phyloP scores from a whole-genome alignment of 2,113 vertebrate species.

The Prionailurus bengalensis region DNA sequence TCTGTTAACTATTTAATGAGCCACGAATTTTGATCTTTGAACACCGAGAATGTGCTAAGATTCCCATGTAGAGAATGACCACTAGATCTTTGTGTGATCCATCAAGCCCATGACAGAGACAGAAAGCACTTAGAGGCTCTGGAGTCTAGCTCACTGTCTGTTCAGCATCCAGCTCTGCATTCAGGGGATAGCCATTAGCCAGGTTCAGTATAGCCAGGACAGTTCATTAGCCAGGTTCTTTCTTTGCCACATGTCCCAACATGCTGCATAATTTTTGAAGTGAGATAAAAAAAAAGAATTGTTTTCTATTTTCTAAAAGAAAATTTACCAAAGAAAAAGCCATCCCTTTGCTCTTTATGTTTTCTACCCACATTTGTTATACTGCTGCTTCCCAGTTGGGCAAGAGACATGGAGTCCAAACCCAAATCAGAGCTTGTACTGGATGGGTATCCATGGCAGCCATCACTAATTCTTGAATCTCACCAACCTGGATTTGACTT shows the following conservation, averaged over 20 bases:
- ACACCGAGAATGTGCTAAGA: background rate
- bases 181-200: background rate
- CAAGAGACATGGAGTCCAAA: background rate
- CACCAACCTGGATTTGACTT: background rate
- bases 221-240: background rate
- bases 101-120: background rate
- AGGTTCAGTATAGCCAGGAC: background rate
- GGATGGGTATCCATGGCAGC: background rate
- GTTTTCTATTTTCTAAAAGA: background rate
- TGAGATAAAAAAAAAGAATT: constrained; percentile 19
- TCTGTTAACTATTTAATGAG: background rate
- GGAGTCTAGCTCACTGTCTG: background rate
- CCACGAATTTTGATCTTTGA: background rate
- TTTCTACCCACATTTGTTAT: background rate
- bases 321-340: background rate
- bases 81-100: background rate
- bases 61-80: background rate
- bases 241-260: background rate
- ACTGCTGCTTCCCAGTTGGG: background rate
- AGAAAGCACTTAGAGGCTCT: background rate
- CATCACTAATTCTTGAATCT: background rate
- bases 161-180: background rate
- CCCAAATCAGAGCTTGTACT: background rate
- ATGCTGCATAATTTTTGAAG: background rate
- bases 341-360: background rate